Evolutionary conservation across 1,140 invertebrate genomes (phyloP).

Genomic region (Drosophila leontia): DNA sequence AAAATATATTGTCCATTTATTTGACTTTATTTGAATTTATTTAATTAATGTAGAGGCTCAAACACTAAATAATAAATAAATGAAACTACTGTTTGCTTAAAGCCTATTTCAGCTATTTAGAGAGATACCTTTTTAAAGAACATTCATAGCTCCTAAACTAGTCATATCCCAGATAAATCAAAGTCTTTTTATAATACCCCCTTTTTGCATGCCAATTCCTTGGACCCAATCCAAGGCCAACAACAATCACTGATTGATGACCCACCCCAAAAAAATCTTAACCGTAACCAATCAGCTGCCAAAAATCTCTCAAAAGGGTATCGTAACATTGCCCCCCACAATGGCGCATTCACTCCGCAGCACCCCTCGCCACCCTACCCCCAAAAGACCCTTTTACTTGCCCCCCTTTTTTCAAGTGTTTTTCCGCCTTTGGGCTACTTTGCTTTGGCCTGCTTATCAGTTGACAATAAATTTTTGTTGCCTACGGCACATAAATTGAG

Average conservation of each 20-base stretch:
- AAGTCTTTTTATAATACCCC: conserved; percentile 1
- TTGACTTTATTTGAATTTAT: background rate
- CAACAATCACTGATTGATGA: conserved; percentile 40
- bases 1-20: too few relatives aligned
- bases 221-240: conserved; percentile 3
- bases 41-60: background rate
- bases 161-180: too few relatives aligned
- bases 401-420: conserved; percentile 56
- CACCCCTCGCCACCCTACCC: too few relatives aligned
- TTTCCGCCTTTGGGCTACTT: conserved; percentile 65
- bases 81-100: too few relatives aligned
- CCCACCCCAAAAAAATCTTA: conserved; percentile 5
- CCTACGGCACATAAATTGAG: conserved; percentile 79
- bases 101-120: too few relatives aligned
- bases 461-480: conserved; percentile 83
- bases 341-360: conserved; percentile 1
- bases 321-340: conserved; percentile 9
- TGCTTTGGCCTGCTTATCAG: conserved; percentile 74
- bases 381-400: conserved; percentile 14
- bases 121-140: background rate
- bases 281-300: conserved; percentile 37
- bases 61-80: too few relatives aligned
- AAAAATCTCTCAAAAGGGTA: conserved; percentile 41
- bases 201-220: conserved; percentile 3
- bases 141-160: background rate